Evolutionary conservation across 1,140 invertebrate species (phyloP), one percentile per base, ranked within the genome.

Genomic region (Zelostemma sp.): DNA sequence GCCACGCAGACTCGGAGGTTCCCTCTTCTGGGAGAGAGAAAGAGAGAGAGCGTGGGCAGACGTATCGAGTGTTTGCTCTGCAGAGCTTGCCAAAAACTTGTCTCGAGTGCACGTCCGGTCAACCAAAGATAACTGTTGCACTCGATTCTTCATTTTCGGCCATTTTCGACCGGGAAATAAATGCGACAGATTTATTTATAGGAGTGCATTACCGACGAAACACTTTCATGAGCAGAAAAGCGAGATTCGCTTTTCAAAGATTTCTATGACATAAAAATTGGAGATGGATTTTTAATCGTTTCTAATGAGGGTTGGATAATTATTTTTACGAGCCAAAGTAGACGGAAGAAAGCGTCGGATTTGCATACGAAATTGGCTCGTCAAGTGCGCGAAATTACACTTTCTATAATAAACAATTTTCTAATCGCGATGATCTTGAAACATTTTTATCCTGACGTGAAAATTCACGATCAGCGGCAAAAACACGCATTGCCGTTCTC

Each of bases 11-110:
- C 43, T 38, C 15, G 28, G 2, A 40, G 49, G 28, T 18, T 14
- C 46, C 54, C 35, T 28, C 46, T 56, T 46, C 31, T 14, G 43
- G 17, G 21, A 25, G 8, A 28, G 8, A 28, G 8, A 28, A 28
- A 28, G 8, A 28, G 8, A 28, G 8, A 28, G 17, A 47, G 62
- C 58, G 70, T 75, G 68, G 74, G 71, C 50, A 72, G 73, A 73
- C 57, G 71, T 74, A 78, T 73, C 68, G 69, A 76, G 72, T 73
- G 68, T 76, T 77, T 74, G 59, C 72, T 47, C 66, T 74, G 65
- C 61, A 59, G 56, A 60, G 58, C 51, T 61, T 61, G 50, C 50
- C 68, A 56, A 72, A 73, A 69, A 65, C 65, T 75, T 63, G 74
- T 72, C 65, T 72, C 62, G 49, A 77, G 73, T 62, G 68, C 71